These are phyloP conservation scores for Ursus arctos DNA, from an alignment of 2,113 vertebrate genomes.

Conservation along the genomic window DNA sequence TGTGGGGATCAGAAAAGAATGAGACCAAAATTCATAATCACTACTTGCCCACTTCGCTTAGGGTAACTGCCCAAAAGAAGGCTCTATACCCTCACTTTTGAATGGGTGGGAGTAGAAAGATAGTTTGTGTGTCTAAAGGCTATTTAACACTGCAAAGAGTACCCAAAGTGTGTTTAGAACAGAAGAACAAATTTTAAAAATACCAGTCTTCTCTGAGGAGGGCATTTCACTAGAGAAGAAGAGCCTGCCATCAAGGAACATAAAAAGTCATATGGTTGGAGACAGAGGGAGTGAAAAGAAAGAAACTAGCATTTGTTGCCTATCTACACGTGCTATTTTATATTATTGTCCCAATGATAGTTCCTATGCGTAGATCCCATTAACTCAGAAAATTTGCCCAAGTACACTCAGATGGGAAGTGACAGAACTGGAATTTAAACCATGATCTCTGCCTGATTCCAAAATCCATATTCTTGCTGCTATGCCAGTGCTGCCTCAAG, in stretches of 20 bases:
- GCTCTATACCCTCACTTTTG: not conserved
- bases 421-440: not conserved
- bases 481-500: not conserved
- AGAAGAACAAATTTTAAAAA: not conserved
- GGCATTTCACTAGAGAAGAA: not conserved
- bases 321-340: not conserved
- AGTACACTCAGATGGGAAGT: not conserved
- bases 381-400: not conserved
- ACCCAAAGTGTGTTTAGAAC: not conserved
- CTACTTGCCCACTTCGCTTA: not conserved
- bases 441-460: not conserved
- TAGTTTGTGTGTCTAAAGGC: not conserved
- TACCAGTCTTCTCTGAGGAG: not conserved
- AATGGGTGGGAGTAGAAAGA: not conserved
- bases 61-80: not conserved
- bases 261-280: not conserved
- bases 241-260: not conserved
- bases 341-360: not conserved
- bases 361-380: not conserved
- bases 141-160: not conserved
- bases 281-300: not conserved
- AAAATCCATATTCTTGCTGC: not conserved
- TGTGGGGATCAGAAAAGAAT: slow-evolving; percentile 4
- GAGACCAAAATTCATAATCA: not conserved
- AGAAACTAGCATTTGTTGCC: not conserved